Base-by-base conservation (phyloP, 2,113 vertebrate species). In the Peromyscus polionotus region DNA sequence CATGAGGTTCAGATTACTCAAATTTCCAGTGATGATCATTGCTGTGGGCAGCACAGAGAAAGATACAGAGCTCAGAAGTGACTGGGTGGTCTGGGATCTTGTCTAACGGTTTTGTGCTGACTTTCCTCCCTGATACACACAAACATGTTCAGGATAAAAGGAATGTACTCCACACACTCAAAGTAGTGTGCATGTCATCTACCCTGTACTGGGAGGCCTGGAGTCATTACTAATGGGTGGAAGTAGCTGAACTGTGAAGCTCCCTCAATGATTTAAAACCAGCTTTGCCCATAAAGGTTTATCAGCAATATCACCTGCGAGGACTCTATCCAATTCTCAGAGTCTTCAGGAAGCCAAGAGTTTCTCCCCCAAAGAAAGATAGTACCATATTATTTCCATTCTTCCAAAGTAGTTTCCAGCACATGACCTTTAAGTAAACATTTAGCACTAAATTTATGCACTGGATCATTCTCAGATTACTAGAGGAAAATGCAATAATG, bases 311-410 rank as follows among this genome's bases (percentile, higher is more conserved):
- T 7, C 10, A 13, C 31, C 57, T 83, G 6, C 7, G 10, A 28
- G 51, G 13, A 26, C 42, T 72, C 36, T 86, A 67, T 92, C 61
- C 33, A 65, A 19, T 87, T 83, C 24, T 80, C 33, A 81, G 80
- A 80, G 57, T 91, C 31, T 63, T 80, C 48, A 70, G 31, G 26
- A 95, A 68, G 3, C 33, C 61, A 79, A 85, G 80, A 92, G 7
- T 67, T 86, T 87, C 72, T 72, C 24, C 26, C n/a, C 42, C 54
- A 79, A 84, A 90, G 70, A 93, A 81, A 95, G 26, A 61, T 19
- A 8, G 24, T 24, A 24, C n/a, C 2, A 0, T 19, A 16, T 3
- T 16, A 8, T 73, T 92, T 83, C 31, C 14, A 42, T 9, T 92
- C 65, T 92, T 79, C 39, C 39, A 75, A 94, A 94, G n/a, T 65